Percentiles rank a stretch among this genome's conserved stretches.
phyloP scores from a whole-genome alignment of 1,140 invertebrate genomes.

The Heliothis subflexa region DNA sequence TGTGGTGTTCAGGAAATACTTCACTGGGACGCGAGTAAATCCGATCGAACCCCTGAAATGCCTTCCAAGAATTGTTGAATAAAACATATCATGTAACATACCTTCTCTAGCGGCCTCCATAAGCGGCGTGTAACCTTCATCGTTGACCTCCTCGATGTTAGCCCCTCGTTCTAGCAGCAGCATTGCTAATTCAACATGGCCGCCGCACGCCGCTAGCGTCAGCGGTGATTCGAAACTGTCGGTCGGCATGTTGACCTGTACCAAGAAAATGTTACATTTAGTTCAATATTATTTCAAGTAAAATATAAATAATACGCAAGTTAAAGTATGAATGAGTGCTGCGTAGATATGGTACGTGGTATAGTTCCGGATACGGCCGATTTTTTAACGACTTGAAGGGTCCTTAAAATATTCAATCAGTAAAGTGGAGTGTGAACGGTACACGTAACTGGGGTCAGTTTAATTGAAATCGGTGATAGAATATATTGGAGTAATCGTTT shows the following conservation, averaged over 20 bases:
- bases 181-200: slow-evolving; percentile 98
- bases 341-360: too few relatives aligned
- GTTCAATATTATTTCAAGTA: not conserved
- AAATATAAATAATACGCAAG: too few relatives aligned
- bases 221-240: slow-evolving; percentile 99
- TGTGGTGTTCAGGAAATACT: too few relatives aligned
- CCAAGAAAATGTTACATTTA: slow-evolving; percentile 16
- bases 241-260: slow-evolving; percentile 98
- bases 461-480: not conserved
- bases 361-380: not conserved
- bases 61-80: not conserved
- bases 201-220: slow-evolving; percentile 98
- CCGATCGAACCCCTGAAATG: too few relatives aligned
- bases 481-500: too few relatives aligned
- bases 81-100: slow-evolving; percentile 26
- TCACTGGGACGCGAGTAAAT: too few relatives aligned
- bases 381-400: not conserved
- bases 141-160: slow-evolving; percentile 99
- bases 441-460: not conserved
- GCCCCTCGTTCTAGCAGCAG: slow-evolving; percentile 98
- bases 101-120: slow-evolving; percentile 98
- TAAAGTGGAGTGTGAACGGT: not conserved
- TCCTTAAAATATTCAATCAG: not conserved
- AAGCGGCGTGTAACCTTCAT: slow-evolving; percentile 99
- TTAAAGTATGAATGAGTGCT: too few relatives aligned